Evolutionary conservation across 35 echinoderm and acorn worm species (phyloP), one percentile per base, ranked within the genome.

Genomic region (Strongylocentrotus purpuratus): DNA sequence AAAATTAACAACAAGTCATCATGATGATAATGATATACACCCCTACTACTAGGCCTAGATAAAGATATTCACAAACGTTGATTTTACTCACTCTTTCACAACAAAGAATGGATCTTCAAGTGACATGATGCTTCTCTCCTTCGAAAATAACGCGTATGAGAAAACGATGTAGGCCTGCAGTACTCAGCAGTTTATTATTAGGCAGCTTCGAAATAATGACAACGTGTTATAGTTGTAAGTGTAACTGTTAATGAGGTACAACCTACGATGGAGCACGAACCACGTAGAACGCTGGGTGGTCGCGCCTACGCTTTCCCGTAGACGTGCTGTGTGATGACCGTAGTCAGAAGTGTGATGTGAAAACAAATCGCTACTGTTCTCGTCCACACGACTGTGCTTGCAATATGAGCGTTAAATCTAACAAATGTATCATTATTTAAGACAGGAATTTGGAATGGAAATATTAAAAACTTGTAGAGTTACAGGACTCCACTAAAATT

Each of bases 41-140:
- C n/a, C n/a, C n/a, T n/a, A n/a, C n/a, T n/a, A n/a, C n/a, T n/a
- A n/a, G n/a, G n/a, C n/a, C n/a, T n/a, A n/a, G n/a, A n/a, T n/a
- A n/a, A n/a, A n/a, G n/a, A n/a, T n/a, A n/a, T n/a, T n/a, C n/a
- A n/a, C n/a, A n/a, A n/a, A n/a, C n/a, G n/a, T n/a, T n/a, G n/a
- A n/a, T n/a, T n/a, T n/a, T n/a, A n/a, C 98, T 99, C 94, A 99
- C 98, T 97, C 98, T 96, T 99, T 99, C 93, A 99, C 98, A 95
- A 99, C 98, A 45, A 99, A 99, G 87, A 99, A 99, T 92, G 98
- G 98, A 95, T 99, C 98, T 94, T 99, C 98, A 33, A 99, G 61
- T 47, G 98, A 97, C 98, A 99, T 99, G 45, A 99, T 99, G 45
- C 7, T 58, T 17, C 18, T 25, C 41, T 89, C 31, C 12, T 4